A percentile compares a stretch with the other conserved stretches of the same genome.
Evolutionary conservation across 2,888 invertebrate species (phyloP).

Genomic region (Spilarctia lutea): DNA sequence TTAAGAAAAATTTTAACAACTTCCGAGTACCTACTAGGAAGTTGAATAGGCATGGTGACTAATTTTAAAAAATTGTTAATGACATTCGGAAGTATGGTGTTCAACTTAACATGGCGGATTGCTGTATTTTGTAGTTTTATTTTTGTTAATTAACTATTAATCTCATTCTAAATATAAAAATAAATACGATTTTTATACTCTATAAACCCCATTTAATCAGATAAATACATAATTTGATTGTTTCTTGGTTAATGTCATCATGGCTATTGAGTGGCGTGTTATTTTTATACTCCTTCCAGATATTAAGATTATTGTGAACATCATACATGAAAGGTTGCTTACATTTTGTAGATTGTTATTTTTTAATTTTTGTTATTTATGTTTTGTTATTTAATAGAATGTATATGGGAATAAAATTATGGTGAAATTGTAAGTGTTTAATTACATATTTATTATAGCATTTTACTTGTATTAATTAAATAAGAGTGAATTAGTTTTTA

Average conservation of each 20-base stretch:
- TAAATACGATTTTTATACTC: no score
- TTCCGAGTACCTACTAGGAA: neutral
- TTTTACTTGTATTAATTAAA: slow-evolving; percentile 33
- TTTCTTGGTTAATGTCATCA: no score
- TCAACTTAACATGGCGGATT: no score
- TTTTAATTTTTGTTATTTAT: neutral
- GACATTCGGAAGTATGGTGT: no score
- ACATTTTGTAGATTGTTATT: slow-evolving; percentile 13
- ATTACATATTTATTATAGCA: slow-evolving; percentile 36
- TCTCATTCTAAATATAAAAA: no score
- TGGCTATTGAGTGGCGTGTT: neutral
- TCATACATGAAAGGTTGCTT: neutral
- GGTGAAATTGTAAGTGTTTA: slow-evolving; percentile 27
- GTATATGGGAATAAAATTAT: slow-evolving; percentile 40
- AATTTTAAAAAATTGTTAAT: no score
- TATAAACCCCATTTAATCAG: no score
- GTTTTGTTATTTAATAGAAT: slow-evolving; percentile 6
- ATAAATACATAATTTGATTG: no score
- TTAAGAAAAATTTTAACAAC: no score
- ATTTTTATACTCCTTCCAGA: neutral
- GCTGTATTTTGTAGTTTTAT: no score
- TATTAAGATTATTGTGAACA: neutral
- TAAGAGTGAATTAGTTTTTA: slow-evolving; percentile 54
- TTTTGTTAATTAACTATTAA: no score
- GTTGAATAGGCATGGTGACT: no score